Percentiles rank a stretch among this genome's conserved stretches.
phyloP scores from a whole-genome alignment of 1,140 invertebrate genomes.

The Asobara japonica region DNA sequence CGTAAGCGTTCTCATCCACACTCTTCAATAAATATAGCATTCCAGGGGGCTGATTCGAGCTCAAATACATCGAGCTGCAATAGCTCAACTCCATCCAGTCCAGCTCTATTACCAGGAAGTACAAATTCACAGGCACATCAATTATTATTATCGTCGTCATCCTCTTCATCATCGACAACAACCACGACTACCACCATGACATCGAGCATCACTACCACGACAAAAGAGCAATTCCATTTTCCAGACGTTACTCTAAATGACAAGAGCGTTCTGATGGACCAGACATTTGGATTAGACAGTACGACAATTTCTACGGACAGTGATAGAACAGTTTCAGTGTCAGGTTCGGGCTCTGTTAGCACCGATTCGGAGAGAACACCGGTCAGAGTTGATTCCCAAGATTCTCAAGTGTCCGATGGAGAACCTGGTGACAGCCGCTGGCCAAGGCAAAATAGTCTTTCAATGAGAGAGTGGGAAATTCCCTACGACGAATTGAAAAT shows the following conservation, averaged over 20 bases:
- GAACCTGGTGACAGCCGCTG: constrained; percentile 73
- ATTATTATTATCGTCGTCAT: too few relatives aligned
- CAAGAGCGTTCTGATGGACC: constrained; percentile 66
- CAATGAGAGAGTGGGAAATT: constrained; percentile 97
- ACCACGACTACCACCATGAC: background rate
- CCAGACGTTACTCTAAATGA: constrained; percentile 70
- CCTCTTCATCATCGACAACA: too few relatives aligned
- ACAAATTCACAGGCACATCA: constrained; percentile 68
- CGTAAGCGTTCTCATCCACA: constrained; percentile 70
- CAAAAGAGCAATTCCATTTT: constrained; percentile 84
- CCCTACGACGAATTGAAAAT: constrained; percentile 92
- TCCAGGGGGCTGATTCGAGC: constrained; percentile 83
- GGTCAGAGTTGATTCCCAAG: constrained; percentile 85
- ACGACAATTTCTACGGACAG: constrained; percentile 83
- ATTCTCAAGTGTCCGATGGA: constrained; percentile 81
- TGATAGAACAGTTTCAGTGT: constrained; percentile 84
- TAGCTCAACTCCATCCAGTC: constrained; percentile 94
- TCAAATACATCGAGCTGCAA: constrained; percentile 96
- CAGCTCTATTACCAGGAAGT: constrained; percentile 75
- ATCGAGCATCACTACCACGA: constrained; percentile 19
- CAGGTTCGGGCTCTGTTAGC: constrained; percentile 74
- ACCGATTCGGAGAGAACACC: constrained; percentile 87
- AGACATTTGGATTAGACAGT: constrained; percentile 72
- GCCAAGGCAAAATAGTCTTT: constrained; percentile 92
- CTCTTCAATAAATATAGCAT: constrained; percentile 70